Evolutionary conservation across 2,888 invertebrate genomes (phyloP), one percentile per base, ranked within the genome.

Genomic region (Augiades crinisus): DNA sequence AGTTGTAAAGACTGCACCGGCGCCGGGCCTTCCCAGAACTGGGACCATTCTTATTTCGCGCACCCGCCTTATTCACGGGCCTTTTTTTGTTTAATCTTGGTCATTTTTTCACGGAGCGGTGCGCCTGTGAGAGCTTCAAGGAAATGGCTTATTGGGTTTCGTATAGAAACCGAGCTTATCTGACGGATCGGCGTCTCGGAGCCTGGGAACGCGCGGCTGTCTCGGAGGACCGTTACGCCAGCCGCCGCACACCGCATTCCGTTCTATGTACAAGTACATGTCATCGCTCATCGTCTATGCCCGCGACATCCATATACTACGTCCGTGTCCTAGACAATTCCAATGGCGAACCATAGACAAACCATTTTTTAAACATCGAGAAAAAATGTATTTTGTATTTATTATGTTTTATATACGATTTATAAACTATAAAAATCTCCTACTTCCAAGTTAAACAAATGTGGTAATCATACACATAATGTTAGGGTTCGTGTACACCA

Each of bases 91-190:
- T 67, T 62, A 65, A 70, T 72, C 81, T 82, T 77, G 72, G 78
- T 80, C 60, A 70, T 79, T 85, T 83, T 82, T 85, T 87, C 67
- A 78, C 73, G 69, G 77, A 80, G 86, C 86, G 85, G 81, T 78
- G 74, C 78, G 78, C 76, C 78, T 84, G 81, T 80, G 81, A 80
- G 82, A 75, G 67, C 75, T 89, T 85, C 87, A 78, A 84, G 85
- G 87, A 88, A 88, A 89, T 78, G 72, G 84, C 84, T 86, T 87
- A 85, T 86, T 86, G 85, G 84, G 81, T 85, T 86, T 87, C 80
- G 76, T 81, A 80, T 75, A 78, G 79, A 78, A 78, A 64, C 72
- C 65, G 70, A 57, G 72, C 78, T 85, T 86, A 87, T 88, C 87
- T 85, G 65, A 65, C 67, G 70, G 74, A 83, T 83, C 84, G 72